These are phyloP conservation scores for Lacanobia wlatinum DNA, from an alignment of 2,888 invertebrate species.

Conservation along the genomic window DNA sequence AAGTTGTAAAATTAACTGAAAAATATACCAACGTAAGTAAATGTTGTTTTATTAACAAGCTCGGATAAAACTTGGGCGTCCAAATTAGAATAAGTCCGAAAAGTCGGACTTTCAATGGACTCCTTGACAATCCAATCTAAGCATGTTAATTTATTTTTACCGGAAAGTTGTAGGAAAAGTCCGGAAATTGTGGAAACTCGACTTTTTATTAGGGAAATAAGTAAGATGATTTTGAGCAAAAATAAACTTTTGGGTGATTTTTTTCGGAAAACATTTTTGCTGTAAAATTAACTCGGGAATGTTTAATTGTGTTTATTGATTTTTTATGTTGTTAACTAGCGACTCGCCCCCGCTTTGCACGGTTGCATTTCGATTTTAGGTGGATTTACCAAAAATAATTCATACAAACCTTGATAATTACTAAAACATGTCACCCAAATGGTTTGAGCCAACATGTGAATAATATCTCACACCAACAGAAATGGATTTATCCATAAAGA, in stretches of 20 bases:
- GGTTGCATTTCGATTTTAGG: too few species aligned
- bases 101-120: conserved; percentile 62
- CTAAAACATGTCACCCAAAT: too few species aligned
- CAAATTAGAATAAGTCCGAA: conserved; percentile 72
- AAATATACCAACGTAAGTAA: conserved; percentile 26
- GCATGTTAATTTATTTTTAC: conserved; percentile 79
- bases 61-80: conserved; percentile 52
- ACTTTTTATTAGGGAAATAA: conserved; percentile 31
- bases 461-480: too few species aligned
- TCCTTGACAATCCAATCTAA: conserved; percentile 78
- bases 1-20: conserved; percentile 3
- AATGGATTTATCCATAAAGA: too few species aligned
- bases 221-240: conserved; percentile 18
- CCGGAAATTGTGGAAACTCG: conserved; percentile 34
- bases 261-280: not conserved
- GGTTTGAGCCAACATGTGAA: too few species aligned
- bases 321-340: not conserved
- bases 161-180: conserved; percentile 46
- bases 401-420: too few species aligned
- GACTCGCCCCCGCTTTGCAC: too few species aligned
- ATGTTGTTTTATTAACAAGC: conserved; percentile 49
- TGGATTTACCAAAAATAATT: too few species aligned
- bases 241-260: not conserved
- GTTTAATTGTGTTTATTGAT: not conserved
- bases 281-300: not conserved